Base-by-base conservation (phyloP, 2,113 vertebrate genomes). In the Osmerus eperlanus region DNA sequence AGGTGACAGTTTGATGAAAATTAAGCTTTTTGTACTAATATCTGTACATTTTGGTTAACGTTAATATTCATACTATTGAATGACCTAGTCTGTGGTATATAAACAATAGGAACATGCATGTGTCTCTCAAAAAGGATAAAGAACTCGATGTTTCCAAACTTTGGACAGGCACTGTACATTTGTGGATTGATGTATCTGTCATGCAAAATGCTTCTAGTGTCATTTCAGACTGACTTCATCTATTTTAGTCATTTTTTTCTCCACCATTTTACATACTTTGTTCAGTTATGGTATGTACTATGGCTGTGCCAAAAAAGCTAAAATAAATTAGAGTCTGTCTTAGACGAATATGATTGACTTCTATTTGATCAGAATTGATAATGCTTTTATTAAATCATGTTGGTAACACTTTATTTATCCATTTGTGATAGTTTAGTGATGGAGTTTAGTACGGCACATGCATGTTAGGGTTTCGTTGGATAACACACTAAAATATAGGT, bases 371-470 rank as follows among this genome's bases (percentile, higher is more conserved):
- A 74, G 18, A 66, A 36, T 67, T 63, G 11, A 66, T 76, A 63
- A 76, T 80, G 70, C 64, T 72, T 71, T 78, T 58, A 71, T 70
- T 54, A 59, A 66, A 58, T 63, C 12, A 52, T 63, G 21, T 61
- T 19, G 78, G 75, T 86, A 85, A 89, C 85, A 87, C 84, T 82
- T 89, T 82, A 81, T 89, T 84, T 83, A 82, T 86, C 77, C 53
- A 25, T 63, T 64, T n/a, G 25, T n/a, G 15, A 11, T 23, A 19
- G 23, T 21, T 63, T 64, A 15, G 25, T n/a, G 15, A 11, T 23
- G 14, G 23, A 32, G 36, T 21, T 15, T 9, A 54, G 13, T 14
- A 28, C 51, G 16, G 52, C 7, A 36, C 21, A 29, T 15, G 23
- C 4, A 62, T 16, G 6, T 15, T 61, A 28, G 41, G 41, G 9